A percentile compares a stretch with the other conserved stretches of the same genome.
phyloP scores from a whole-genome alignment of 2,113 vertebrate genomes.

The Trematocara nigrifrons region DNA sequence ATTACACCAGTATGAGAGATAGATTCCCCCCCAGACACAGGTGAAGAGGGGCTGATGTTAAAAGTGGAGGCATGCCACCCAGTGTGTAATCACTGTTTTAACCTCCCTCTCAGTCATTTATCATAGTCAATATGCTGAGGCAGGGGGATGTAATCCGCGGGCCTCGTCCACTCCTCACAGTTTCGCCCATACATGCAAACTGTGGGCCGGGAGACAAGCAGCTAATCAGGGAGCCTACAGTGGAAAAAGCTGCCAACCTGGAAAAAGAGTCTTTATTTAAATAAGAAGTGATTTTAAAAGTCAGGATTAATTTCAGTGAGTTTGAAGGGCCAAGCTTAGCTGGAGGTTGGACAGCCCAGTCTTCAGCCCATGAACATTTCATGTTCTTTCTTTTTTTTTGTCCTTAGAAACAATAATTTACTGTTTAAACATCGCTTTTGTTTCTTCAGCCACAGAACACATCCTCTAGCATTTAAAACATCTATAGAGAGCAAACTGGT shows the following conservation, averaged over 20 bases:
- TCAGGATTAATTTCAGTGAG: slow-evolving; percentile 1
- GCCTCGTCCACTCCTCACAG: not conserved
- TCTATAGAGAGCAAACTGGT: not conserved
- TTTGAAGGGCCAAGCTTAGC: not conserved
- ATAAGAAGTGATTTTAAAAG: slow-evolving; percentile 5
- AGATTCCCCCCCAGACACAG: slow-evolving; percentile 28
- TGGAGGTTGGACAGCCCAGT: not conserved
- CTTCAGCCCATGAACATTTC: not conserved
- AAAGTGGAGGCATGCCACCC: slow-evolving; percentile 37
- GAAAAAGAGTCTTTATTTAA: slow-evolving; percentile 28
- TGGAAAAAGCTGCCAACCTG: not conserved
- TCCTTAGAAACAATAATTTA: not conserved
- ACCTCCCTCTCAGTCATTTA: slow-evolving; percentile 53
- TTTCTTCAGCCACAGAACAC: not conserved
- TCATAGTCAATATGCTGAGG: slow-evolving; percentile 45
- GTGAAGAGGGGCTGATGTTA: slow-evolving; percentile 34
- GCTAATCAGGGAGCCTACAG: slow-evolving; percentile 12
- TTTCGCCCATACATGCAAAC: not conserved
- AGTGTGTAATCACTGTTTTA: slow-evolving; percentile 60
- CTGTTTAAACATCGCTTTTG: not conserved
- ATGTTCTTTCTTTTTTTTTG: not conserved
- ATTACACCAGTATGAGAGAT: not conserved
- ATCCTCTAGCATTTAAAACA: not conserved
- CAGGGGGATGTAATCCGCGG: slow-evolving; percentile 18
- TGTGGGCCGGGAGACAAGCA: not conserved